Conservation (phyloP, 2,113 vertebrate genomes). For the Psettodes erumei region DNA sequence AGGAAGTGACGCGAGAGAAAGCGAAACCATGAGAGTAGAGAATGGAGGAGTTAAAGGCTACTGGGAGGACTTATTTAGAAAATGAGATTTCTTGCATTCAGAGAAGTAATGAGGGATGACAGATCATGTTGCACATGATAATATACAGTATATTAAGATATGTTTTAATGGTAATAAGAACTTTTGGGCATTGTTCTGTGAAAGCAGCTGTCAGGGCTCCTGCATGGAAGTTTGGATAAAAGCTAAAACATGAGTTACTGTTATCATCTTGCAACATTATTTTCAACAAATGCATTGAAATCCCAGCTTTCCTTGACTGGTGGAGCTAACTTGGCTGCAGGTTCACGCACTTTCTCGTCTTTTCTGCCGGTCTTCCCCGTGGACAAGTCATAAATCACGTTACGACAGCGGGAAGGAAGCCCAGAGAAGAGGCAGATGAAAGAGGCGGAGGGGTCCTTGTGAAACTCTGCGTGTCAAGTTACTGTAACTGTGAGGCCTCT, state of each 20-base stretch:
- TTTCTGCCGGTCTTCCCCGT: not conserved
- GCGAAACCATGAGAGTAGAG: not conserved
- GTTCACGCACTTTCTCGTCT: not conserved
- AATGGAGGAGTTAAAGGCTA: not conserved
- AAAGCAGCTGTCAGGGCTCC: not conserved
- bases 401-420: not conserved
- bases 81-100: not conserved
- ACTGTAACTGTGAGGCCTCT: conserved; percentile 50
- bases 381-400: conserved; percentile 3
- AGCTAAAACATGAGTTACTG: not conserved
- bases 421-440: conserved; percentile 13
- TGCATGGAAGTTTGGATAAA: not conserved
- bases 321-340: not conserved
- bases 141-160: not conserved
- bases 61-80: not conserved
- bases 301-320: not conserved
- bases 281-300: not conserved
- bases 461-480: conserved; percentile 69
- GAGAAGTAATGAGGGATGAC: not conserved
- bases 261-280: not conserved
- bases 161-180: not conserved
- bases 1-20: not conserved
- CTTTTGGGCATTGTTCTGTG: not conserved
- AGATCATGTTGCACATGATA: not conserved
- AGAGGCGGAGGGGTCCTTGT: conserved; percentile 47